phyloP scores from a whole-genome alignment of 37 sponge, comb jelly and placozoan genomes.

The Beroe forskalii region DNA sequence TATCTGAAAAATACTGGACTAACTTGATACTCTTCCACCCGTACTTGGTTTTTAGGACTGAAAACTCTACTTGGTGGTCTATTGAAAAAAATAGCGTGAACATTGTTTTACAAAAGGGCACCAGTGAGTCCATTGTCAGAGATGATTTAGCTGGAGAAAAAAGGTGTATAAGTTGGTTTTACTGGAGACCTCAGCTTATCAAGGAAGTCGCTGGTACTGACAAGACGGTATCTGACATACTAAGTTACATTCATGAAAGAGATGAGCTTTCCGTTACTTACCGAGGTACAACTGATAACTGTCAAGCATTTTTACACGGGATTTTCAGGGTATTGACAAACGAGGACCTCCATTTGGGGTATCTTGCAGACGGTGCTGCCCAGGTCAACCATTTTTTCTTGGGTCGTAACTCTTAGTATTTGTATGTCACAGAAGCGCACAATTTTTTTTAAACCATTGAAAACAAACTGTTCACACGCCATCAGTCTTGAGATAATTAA shows the following conservation, averaged over 20 bases:
- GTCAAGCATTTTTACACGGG: conserved; percentile 3
- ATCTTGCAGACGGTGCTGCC: too few species aligned
- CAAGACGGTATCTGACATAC: background rate
- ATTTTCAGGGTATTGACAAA: too few species aligned
- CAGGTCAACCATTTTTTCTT: too few species aligned
- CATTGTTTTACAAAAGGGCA: background rate
- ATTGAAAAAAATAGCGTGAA: background rate
- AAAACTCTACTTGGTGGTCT: background rate
- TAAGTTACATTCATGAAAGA: background rate
- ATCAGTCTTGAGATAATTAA: too few species aligned
- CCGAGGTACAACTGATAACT: conserved; percentile 2
- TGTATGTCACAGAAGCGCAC: too few species aligned
- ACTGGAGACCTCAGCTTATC: background rate
- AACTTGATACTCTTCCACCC: conserved; percentile 14
- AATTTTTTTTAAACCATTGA: too few species aligned
- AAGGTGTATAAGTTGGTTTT: background rate
- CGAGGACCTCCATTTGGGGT: too few species aligned
- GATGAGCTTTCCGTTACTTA: background rate
- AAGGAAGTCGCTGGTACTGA: background rate
- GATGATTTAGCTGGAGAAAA: background rate
- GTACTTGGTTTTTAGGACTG: background rate
- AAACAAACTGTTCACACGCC: too few species aligned
- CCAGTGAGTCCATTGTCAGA: background rate
- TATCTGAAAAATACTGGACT: conserved; percentile 18
- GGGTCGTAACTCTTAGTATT: too few species aligned